Evolutionary conservation across 35 echinoderm and acorn worm genomes (phyloP), one percentile per base, ranked within the genome.

Genomic region (Chiridota heheva): DNA sequence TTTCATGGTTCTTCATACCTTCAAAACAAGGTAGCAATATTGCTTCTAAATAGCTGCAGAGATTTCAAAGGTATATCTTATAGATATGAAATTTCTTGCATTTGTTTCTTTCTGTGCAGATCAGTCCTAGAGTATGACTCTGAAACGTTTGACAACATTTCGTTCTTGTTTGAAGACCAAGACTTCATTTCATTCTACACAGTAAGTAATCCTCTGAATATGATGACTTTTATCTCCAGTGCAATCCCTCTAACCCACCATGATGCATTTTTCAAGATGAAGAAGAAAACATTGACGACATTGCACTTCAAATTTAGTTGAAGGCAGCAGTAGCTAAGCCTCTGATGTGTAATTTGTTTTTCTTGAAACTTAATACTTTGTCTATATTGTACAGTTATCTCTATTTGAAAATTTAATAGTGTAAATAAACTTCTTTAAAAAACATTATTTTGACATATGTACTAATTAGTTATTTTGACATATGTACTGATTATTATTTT

Each of bases 111-210:
- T 8, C 87, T 44, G 27, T 80, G n/a, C 49, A 95, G 91, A 63
- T 73, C 91, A 37, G 72, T 89, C 1, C 70, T 96, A 49, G 93
- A 96, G 45, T 96, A 91, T 67, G 93, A 96, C 68, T 68, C 84
- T 55, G 88, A 91, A 67, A 77, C 62, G 5, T 96, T 84, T 56
- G 67, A 80, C 40, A 87, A 78, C 28, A 86, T 86, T 16, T 91
- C 88, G 42, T 78, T 96, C 59, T 53, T 91, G 20, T 82, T 90
- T 82, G 87, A 91, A 70, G 34, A 61, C 22, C 70, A 86, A 59
- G 93, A 96, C 30, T 96, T 63, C 80, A 84, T 59, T 96, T 86
- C 51, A 86, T 86, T n/a, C 44, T 96, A 45, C 93, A 96, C 70
- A 83, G 93, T 96, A 72, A 96, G 88, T 91, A 41, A 33, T 4